A percentile compares a stretch with the other conserved stretches of the same genome.
These are phyloP conservation scores for Holothuria leucospilota DNA, from an alignment of 53 echinoderm and acorn worm species.

Conservation along the genomic window DNA sequence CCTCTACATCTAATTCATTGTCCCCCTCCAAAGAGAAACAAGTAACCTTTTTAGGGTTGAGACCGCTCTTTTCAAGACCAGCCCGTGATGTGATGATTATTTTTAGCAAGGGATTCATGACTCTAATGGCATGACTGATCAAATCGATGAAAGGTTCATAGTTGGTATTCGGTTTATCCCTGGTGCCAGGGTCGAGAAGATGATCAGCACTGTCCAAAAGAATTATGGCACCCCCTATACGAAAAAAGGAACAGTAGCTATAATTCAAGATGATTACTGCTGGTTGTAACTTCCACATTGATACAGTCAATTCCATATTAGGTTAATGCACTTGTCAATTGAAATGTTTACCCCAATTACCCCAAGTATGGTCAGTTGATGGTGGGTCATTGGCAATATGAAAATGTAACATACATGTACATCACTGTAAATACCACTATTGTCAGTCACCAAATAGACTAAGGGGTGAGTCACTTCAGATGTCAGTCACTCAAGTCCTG, in stretches of 20 bases:
- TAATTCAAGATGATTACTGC: no score
- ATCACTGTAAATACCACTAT: no score
- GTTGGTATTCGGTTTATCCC: constrained; percentile 62
- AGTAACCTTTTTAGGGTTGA: constrained; percentile 32
- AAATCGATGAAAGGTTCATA: constrained; percentile 64
- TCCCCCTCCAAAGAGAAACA: constrained; percentile 76
- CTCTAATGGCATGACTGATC: constrained; percentile 75
- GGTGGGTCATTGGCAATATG: no score
- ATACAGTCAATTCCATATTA: no score
- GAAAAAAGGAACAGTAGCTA: not conserved
- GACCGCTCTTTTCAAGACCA: constrained; percentile 69
- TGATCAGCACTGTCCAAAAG: constrained; percentile 90
- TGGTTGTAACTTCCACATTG: no score
- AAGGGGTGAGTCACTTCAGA: no score
- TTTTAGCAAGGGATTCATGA: constrained; percentile 74
- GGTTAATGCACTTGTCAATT: no score
- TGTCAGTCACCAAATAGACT: no score
- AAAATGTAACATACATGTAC: no score
- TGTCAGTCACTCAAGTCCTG: no score
- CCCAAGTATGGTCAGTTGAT: no score
- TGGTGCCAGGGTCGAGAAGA: constrained; percentile 82
- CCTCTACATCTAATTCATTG: constrained; percentile 81
- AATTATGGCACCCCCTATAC: constrained; percentile 79
- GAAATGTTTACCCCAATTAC: no score
- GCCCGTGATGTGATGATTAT: constrained; percentile 83